A percentile compares a stretch with the other conserved stretches of the same genome.
Conservation (phyloP, 2,888 invertebrate species). For the Eupithecia subumbrata region DNA sequence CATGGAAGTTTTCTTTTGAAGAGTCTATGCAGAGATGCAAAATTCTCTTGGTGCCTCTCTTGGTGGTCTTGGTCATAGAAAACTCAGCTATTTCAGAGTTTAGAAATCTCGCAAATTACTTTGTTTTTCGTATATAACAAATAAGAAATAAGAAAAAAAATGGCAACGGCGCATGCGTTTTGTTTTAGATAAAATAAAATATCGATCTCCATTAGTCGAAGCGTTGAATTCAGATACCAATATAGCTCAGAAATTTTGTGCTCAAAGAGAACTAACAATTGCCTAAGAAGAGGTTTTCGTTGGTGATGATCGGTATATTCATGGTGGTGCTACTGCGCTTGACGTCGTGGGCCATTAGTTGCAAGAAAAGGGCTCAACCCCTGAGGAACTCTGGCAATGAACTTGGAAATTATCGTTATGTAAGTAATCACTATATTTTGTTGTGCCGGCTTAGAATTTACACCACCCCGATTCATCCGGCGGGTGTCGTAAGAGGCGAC, state of each 20-base stretch:
- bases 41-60: too few species aligned
- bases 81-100: too few species aligned
- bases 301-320: background rate
- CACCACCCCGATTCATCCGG: too few species aligned
- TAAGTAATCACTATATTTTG: too few species aligned
- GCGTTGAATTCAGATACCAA: background rate
- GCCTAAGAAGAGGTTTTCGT: background rate
- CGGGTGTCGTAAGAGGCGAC: too few species aligned
- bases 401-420: background rate
- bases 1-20: too few species aligned
- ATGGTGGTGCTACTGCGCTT: background rate
- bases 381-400: background rate
- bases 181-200: background rate
- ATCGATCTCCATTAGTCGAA: background rate
- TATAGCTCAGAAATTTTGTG: background rate
- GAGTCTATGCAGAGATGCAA: too few species aligned
- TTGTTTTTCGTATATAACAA: too few species aligned
- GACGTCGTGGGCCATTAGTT: background rate
- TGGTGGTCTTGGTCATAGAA: too few species aligned
- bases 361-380: conserved; percentile 3
- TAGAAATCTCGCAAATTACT: too few species aligned
- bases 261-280: background rate
- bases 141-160: too few species aligned
- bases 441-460: too few species aligned
- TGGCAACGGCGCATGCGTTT: background rate